These are phyloP conservation scores for Aphelenchoides besseyi DNA, from an alignment of 1,140 invertebrate species.

Conservation along the genomic window DNA sequence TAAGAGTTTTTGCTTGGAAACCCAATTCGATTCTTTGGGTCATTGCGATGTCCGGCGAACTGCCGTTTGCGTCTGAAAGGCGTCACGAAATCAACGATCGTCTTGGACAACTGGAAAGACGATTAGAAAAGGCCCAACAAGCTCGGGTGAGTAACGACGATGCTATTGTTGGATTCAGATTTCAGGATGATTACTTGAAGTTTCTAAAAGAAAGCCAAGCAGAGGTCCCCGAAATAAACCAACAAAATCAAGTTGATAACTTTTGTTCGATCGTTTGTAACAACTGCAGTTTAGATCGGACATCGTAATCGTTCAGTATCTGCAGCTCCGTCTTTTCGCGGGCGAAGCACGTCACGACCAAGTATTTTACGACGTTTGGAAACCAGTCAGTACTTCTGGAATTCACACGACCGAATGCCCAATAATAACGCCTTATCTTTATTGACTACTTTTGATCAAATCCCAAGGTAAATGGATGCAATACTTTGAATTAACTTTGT, in stretches of 20 bases:
- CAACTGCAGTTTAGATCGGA: background rate
- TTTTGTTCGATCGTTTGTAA: background rate
- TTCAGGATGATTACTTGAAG: constrained; percentile 17
- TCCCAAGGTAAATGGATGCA: background rate
- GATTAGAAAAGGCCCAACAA: constrained; percentile 11
- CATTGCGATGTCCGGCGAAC: constrained; percentile 1
- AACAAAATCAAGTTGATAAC: background rate
- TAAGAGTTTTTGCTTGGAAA: too few species aligned
- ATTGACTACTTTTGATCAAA: background rate
- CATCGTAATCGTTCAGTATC: background rate
- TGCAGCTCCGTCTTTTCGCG: background rate
- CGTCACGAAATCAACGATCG: background rate
- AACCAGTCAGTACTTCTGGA: constrained; percentile 18
- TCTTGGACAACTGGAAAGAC: background rate
- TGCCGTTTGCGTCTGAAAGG: background rate
- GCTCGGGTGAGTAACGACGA: background rate
- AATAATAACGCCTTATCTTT: background rate
- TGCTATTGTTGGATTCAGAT: background rate
- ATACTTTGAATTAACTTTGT: background rate
- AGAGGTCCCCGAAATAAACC: background rate
- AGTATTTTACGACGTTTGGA: constrained; percentile 12
- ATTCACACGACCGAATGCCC: background rate
- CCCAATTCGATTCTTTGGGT: too few species aligned
- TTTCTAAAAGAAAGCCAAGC: background rate
- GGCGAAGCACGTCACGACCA: background rate